Percentiles rank a stretch among this genome's conserved stretches.
phyloP scores from a whole-genome alignment of 2,888 invertebrate species.

The Amblyjoppa proteus region DNA sequence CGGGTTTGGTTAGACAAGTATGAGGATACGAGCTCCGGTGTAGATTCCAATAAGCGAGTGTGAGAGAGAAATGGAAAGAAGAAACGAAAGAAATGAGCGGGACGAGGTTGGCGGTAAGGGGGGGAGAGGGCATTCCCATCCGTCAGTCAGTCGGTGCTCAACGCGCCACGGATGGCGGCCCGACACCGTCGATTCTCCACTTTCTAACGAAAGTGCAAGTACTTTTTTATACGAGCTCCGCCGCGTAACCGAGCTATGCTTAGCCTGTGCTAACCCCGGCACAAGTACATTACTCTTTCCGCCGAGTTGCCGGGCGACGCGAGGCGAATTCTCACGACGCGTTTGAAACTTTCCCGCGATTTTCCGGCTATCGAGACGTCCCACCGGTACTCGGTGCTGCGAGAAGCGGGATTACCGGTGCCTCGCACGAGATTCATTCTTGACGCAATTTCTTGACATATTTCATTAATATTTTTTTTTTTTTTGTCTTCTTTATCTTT shows the following conservation, averaged over 20 bases:
- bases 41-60: conserved; percentile 13
- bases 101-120: background rate
- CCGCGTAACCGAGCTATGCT: conserved; percentile 75
- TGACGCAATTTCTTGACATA: background rate
- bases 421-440: background rate
- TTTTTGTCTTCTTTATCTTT: background rate
- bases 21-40: conserved; percentile 12
- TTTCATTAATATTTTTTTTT: background rate
- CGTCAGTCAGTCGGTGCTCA: conserved; percentile 58
- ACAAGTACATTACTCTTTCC: conserved; percentile 24
- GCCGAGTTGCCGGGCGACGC: conserved; percentile 25
- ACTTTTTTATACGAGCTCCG: conserved; percentile 78
- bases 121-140: conserved; percentile 55
- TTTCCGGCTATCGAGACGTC: conserved; percentile 70
- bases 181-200: conserved; percentile 78
- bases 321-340: conserved; percentile 53
- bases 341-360: conserved; percentile 77
- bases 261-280: conserved; percentile 12
- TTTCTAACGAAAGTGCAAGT: conserved; percentile 85
- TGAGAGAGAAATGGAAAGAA: conserved; percentile 45
- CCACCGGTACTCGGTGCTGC: conserved; percentile 14
- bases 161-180: conserved; percentile 79
- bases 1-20: conserved; percentile 75
- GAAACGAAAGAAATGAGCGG: conserved; percentile 2
- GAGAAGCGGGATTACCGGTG: background rate